phyloP scores from a whole-genome alignment of 2,113 vertebrate species.

The Notarius lentiginosus region DNA sequence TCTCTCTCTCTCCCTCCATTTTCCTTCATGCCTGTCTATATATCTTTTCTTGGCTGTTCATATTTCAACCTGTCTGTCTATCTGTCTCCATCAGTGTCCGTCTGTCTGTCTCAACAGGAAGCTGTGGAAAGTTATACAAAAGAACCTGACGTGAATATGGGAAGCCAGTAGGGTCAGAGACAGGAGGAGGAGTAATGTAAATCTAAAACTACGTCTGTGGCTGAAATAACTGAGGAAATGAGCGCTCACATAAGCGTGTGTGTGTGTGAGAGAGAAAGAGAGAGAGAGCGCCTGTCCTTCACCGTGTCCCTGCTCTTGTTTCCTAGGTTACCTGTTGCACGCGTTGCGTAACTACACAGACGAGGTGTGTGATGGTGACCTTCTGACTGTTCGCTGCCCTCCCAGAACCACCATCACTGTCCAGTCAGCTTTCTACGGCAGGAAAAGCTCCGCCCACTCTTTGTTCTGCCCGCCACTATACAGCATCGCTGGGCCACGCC shows the following conservation, averaged over 20 bases:
- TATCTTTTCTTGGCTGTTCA: too few relatives aligned
- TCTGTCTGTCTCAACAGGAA: background rate
- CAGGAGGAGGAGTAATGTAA: background rate
- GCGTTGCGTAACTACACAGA: constrained; percentile 84
- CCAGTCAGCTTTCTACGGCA: constrained; percentile 87
- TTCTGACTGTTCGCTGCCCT: constrained; percentile 82
- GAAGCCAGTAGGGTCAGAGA: background rate
- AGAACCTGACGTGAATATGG: background rate
- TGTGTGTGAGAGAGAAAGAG: background rate
- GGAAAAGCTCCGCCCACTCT: constrained; percentile 71
- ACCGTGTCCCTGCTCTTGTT: background rate
- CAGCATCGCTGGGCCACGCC: constrained; percentile 66
- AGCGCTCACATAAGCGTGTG: background rate
- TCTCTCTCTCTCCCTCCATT: background rate
- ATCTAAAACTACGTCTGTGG: background rate
- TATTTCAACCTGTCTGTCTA: background rate
- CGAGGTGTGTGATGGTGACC: constrained; percentile 85
- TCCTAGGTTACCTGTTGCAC: constrained; percentile 81
- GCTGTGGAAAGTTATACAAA: background rate
- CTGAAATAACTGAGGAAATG: background rate
- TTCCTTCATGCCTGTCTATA: background rate
- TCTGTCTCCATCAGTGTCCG: background rate
- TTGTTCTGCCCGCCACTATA: constrained; percentile 77
- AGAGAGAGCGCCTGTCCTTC: too few relatives aligned
- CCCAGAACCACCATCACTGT: constrained; percentile 86